Evolutionary conservation across 2,888 invertebrate species (phyloP).

Genomic region (Stenolophus ochropezus): DNA sequence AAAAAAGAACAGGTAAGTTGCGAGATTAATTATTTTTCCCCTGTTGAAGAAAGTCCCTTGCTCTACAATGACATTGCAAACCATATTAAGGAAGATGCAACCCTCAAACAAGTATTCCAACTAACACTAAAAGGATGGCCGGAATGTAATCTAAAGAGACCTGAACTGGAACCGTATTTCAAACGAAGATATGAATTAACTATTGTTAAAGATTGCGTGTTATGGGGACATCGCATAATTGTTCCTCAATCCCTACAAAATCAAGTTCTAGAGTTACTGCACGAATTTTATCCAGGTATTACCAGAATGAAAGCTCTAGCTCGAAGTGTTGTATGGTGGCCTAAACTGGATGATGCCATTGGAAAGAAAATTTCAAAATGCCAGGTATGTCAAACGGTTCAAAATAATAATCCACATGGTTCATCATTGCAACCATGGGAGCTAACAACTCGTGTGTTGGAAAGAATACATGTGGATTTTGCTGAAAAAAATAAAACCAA

Average conservation of each 20-base stretch:
- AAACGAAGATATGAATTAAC: neutral
- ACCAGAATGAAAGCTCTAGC: slow-evolving; percentile 64
- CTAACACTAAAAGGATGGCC: too few relatives aligned
- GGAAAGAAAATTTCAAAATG: slow-evolving; percentile 59
- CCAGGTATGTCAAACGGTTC: slow-evolving; percentile 54
- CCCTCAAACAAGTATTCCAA: neutral
- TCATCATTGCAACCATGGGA: slow-evolving; percentile 61
- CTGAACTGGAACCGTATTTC: neutral
- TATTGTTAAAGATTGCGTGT: neutral
- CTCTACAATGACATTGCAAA: neutral
- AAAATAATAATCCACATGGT: slow-evolving; percentile 43
- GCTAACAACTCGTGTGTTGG: slow-evolving; percentile 62
- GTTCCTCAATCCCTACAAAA: slow-evolving; percentile 47
- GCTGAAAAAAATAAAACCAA: slow-evolving; percentile 55
- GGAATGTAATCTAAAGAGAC: neutral
- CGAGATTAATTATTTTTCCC: neutral
- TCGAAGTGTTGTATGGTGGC: slow-evolving; percentile 61
- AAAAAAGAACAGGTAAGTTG: neutral
- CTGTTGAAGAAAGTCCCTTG: neutral
- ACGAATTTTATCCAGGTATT: slow-evolving; percentile 62
- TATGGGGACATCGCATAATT: slow-evolving; percentile 16
- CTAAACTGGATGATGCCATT: slow-evolving; percentile 62
- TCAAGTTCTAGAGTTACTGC: slow-evolving; percentile 55
- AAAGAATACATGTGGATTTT: slow-evolving; percentile 65
- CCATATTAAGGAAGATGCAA: neutral